phyloP scores from a whole-genome alignment of 2,797 vertebrate species.

The Craterocephalus amniculus region DNA sequence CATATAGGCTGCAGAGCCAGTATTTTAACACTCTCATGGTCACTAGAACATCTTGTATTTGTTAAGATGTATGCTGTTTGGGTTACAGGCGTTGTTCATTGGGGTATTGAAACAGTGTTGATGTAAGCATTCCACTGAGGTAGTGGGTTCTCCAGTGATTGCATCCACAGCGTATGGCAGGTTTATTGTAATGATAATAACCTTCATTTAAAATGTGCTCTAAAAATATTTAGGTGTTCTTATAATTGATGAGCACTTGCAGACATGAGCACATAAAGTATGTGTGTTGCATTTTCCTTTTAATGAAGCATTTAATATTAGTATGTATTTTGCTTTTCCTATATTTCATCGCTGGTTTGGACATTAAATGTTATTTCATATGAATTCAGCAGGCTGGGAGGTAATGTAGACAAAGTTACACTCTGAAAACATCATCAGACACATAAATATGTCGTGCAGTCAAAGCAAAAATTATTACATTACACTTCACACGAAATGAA shows the following conservation, averaged over 20 bases:
- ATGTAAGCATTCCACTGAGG: not conserved
- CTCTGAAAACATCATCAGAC: too few species aligned
- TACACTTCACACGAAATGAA: too few species aligned
- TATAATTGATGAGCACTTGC: not conserved
- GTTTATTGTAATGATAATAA: not conserved
- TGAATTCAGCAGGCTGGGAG: too few species aligned
- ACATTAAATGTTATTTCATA: too few species aligned
- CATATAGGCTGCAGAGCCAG: constrained; percentile 15
- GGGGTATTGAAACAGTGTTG: not conserved
- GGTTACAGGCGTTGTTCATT: not conserved
- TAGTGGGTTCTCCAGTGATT: not conserved
- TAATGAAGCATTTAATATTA: too few species aligned
- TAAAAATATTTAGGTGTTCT: not conserved
- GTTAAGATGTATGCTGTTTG: constrained; percentile 35
- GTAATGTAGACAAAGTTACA: too few species aligned
- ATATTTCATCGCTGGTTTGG: too few species aligned
- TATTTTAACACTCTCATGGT: constrained; percentile 16
- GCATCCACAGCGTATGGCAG: not conserved
- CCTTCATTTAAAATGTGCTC: not conserved
- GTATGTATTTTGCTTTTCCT: too few species aligned
- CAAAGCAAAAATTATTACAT: too few species aligned
- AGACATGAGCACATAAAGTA: too few species aligned
- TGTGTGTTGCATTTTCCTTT: too few species aligned
- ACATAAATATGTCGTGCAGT: too few species aligned
- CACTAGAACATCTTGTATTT: constrained; percentile 18